These are phyloP conservation scores for Dysdera silvatica DNA, from an alignment of 1,140 invertebrate genomes.

Conservation along the genomic window DNA sequence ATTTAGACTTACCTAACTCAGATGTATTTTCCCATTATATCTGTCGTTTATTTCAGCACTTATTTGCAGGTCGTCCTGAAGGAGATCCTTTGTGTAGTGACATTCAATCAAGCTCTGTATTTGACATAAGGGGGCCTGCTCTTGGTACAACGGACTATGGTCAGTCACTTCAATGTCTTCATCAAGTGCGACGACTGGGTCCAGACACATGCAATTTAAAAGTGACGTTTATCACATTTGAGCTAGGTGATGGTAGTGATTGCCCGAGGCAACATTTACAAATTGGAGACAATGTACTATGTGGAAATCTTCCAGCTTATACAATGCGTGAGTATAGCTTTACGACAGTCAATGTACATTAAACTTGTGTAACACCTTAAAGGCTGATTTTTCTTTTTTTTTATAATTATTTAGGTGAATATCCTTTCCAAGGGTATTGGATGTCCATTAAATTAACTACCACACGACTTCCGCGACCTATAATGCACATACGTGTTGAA, in stretches of 20 bases:
- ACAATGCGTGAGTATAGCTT: slow-evolving; percentile 2
- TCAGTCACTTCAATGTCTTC: slow-evolving; percentile 16
- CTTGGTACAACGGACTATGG: slow-evolving; percentile 11
- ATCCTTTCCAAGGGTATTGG: slow-evolving; percentile 15
- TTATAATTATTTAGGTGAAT: slow-evolving; percentile 11
- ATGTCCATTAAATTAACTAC: slow-evolving; percentile 7
- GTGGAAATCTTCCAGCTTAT: slow-evolving; percentile 16
- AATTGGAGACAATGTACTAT: slow-evolving; percentile 16
- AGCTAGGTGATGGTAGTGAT: slow-evolving; percentile 19
- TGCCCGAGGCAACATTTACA: slow-evolving; percentile 19
- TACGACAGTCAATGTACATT: background rate
- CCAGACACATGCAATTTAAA: slow-evolving; percentile 20
- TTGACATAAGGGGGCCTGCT: slow-evolving; percentile 21
- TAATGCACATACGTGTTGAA: slow-evolving; percentile 14
- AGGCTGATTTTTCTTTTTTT: background rate
- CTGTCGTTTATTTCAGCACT: too few species aligned
- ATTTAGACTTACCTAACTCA: too few species aligned
- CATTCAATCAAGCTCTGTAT: too few species aligned
- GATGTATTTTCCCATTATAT: too few species aligned
- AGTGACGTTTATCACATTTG: slow-evolving; percentile 22
- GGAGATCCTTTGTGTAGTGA: too few species aligned
- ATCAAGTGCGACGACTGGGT: slow-evolving; percentile 17
- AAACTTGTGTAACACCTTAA: background rate
- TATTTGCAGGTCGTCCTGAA: too few species aligned
- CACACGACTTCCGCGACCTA: slow-evolving; percentile 13